Evolutionary conservation across 2,113 vertebrate species (phyloP).

Genomic region (Epinephelus cyanopodus): DNA sequence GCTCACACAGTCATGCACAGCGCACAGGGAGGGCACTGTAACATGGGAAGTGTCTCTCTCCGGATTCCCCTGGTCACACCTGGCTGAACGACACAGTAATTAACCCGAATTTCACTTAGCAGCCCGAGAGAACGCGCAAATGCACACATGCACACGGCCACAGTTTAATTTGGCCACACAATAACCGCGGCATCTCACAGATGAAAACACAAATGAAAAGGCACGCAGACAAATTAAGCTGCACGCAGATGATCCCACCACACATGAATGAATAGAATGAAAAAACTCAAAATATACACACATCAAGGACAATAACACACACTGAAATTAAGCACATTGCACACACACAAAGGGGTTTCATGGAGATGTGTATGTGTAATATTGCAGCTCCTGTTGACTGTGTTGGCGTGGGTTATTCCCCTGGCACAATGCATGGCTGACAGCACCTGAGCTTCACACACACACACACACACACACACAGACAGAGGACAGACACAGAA

Average conservation of each 20-base stretch:
- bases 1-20: background rate
- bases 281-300: constrained; percentile 18
- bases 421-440: constrained; percentile 53
- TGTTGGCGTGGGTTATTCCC: constrained; percentile 46
- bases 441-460: constrained; percentile 71
- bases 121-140: constrained; percentile 9
- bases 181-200: constrained; percentile 18
- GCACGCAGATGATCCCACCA: constrained; percentile 28
- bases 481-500: constrained; percentile 3
- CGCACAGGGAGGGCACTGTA: constrained; percentile 2
- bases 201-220: constrained; percentile 25
- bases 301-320: constrained; percentile 41
- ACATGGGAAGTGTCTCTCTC: constrained; percentile 30
- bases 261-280: constrained; percentile 4
- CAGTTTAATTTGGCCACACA: constrained; percentile 44
- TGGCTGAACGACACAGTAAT: constrained; percentile 64
- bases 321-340: constrained; percentile 14
- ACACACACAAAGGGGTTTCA: background rate
- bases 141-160: background rate
- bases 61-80: constrained; percentile 58
- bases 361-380: constrained; percentile 20
- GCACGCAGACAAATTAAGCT: constrained; percentile 11
- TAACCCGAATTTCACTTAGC: constrained; percentile 73
- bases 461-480: background rate
- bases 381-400: constrained; percentile 37